These are phyloP conservation scores for Smittia aterrima DNA, from an alignment of 2,888 invertebrate species.

Conservation along the genomic window DNA sequence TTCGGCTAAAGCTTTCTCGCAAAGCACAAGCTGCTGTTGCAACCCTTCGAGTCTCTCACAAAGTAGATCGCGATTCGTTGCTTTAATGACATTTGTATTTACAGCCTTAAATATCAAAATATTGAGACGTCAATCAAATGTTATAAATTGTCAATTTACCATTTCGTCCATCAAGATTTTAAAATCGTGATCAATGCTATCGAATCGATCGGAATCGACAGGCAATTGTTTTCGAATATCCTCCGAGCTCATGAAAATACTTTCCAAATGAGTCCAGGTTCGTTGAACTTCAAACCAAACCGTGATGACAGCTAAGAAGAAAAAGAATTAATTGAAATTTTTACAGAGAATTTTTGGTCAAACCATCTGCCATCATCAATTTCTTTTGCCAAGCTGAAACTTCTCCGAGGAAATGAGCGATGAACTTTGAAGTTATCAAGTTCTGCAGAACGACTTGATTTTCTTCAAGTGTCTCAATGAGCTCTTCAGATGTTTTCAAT, in stretches of 20 bases:
- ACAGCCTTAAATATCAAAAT: conserved; percentile 26
- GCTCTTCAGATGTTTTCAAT: conserved; percentile 87
- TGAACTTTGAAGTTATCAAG: conserved; percentile 94
- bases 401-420: conserved; percentile 91
- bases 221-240: conserved; percentile 93
- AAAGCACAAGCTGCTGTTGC: conserved; percentile 81
- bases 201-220: conserved; percentile 89
- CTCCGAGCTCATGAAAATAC: conserved; percentile 97
- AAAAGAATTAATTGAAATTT: too few species aligned
- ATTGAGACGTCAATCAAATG: not conserved
- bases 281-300: conserved; percentile 95
- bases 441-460: conserved; percentile 96
- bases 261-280: conserved; percentile 96
- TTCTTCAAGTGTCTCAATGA: conserved; percentile 95
- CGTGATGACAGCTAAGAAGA: conserved; percentile 70
- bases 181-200: conserved; percentile 86
- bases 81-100: conserved; percentile 74
- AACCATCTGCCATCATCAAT: conserved; percentile 79
- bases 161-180: conserved; percentile 62
- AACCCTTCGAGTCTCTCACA: conserved; percentile 75
- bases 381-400: conserved; percentile 94
- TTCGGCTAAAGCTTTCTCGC: conserved; percentile 95
- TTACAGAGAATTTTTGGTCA: too few species aligned
- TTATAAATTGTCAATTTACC: conserved; percentile 44
- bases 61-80: conserved; percentile 83